Evolutionary conservation across 2,797 vertebrate species (phyloP).

Genomic region (Apogon hyalosoma): DNA sequence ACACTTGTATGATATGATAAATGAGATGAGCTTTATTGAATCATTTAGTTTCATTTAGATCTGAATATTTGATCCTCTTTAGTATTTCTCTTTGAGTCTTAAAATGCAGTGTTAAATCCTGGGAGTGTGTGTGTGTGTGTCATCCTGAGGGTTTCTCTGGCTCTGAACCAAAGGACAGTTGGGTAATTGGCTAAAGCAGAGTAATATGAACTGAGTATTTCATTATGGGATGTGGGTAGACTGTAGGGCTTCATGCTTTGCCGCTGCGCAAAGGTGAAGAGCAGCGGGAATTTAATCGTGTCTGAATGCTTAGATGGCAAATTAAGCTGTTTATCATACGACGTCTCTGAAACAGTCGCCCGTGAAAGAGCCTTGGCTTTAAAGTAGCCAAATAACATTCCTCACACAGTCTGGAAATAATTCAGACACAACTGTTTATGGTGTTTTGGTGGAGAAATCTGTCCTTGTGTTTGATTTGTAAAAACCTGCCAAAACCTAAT

Average conservation of each 20-base stretch:
- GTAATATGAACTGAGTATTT: constrained; percentile 10
- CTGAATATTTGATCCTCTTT: no score
- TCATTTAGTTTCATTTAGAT: no score
- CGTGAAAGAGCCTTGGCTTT: constrained; percentile 16
- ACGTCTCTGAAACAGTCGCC: constrained; percentile 10
- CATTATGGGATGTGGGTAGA: constrained; percentile 6
- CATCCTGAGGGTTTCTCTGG: constrained; percentile 16
- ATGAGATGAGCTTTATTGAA: no score
- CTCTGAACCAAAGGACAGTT: constrained; percentile 8
- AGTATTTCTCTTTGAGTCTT: no score
- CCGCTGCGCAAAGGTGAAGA: constrained; percentile 45
- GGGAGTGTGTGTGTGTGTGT: no score
- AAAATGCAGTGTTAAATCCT: no score
- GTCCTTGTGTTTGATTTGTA: constrained; percentile 16
- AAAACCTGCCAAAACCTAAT: background rate
- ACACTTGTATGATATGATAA: no score
- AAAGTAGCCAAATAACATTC: constrained; percentile 36
- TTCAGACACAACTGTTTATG: constrained; percentile 10
- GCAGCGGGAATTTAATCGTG: constrained; percentile 50
- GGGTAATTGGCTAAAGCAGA: constrained; percentile 27
- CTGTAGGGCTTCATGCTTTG: constrained; percentile 11
- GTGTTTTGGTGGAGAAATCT: constrained; percentile 13
- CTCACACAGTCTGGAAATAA: constrained; percentile 19
- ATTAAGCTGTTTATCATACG: constrained; percentile 57
- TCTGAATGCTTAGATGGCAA: constrained; percentile 39